Evolutionary conservation across 2,113 vertebrate species (phyloP).

Genomic region (Sturnus vulgaris): DNA sequence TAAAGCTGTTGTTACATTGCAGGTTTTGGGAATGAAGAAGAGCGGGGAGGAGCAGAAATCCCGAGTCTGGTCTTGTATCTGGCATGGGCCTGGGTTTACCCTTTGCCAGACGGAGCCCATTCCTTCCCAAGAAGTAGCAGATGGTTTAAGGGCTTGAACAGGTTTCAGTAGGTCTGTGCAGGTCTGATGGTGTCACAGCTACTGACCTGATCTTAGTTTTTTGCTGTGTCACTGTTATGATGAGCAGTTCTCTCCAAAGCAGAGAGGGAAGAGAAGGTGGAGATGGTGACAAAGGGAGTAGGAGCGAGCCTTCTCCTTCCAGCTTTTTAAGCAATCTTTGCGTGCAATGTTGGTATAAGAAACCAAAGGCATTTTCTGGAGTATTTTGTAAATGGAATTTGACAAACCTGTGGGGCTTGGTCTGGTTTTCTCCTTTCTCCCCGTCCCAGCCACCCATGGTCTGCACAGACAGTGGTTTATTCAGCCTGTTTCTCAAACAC

Average conservation of each 20-base stretch:
- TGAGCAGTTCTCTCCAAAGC: not conserved
- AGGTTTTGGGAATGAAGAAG: not conserved
- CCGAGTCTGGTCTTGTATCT: fast-evolving
- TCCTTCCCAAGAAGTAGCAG: not conserved
- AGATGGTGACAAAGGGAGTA: not conserved
- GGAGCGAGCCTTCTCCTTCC: not conserved
- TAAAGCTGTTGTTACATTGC: not conserved
- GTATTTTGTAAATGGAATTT: not conserved
- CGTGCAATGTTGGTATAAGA: not conserved
- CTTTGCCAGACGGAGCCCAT: not conserved
- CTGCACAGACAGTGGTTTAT: fast-evolving
- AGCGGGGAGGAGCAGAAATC: not conserved
- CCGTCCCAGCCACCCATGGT: not conserved
- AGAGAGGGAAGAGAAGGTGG: not conserved
- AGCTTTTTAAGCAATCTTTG: not conserved
- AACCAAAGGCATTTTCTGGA: not conserved
- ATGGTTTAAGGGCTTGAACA: not conserved
- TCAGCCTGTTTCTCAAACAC: not conserved
- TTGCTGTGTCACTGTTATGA: not conserved
- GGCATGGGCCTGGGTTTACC: not conserved
- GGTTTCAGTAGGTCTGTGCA: not conserved
- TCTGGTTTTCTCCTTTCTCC: not conserved
- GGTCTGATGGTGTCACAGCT: not conserved
- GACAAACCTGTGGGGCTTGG: not conserved
- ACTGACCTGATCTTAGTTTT: not conserved